Percentiles rank a stretch among this genome's conserved stretches.
Evolutionary conservation across 2,888 invertebrate genomes (phyloP).

Genomic region (Galerucella pusilla): DNA sequence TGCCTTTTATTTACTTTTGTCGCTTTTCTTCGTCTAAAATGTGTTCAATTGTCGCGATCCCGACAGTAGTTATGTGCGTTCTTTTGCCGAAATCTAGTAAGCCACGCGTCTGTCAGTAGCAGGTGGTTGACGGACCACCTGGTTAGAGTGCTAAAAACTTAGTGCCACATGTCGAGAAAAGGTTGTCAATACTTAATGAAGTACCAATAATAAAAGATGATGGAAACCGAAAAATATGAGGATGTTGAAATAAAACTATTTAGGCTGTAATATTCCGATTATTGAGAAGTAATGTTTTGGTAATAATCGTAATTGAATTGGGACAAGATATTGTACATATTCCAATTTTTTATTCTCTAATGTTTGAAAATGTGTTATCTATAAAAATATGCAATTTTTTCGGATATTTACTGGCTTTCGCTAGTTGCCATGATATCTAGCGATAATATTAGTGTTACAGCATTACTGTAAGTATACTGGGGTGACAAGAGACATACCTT

Average conservation of each 20-base stretch:
- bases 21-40: constrained; percentile 32
- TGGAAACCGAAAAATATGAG: background rate
- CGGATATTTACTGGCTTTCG: too few species aligned
- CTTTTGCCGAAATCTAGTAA: constrained; percentile 39
- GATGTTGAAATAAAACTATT: background rate
- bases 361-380: too few species aligned
- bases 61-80: constrained; percentile 5
- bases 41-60: constrained; percentile 39
- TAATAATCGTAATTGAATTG: too few species aligned
- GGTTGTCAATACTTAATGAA: constrained; percentile 46
- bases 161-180: constrained; percentile 47
- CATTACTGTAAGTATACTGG: too few species aligned
- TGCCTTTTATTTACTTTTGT: constrained; percentile 36
- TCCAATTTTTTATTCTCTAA: too few species aligned
- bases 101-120: constrained; percentile 49
- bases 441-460: too few species aligned
- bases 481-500: too few species aligned
- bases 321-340: too few species aligned
- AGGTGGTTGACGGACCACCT: constrained; percentile 50
- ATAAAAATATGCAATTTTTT: too few species aligned
- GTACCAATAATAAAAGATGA: constrained; percentile 22
- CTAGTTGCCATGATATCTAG: too few species aligned
- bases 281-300: too few species aligned
- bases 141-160: constrained; percentile 42
- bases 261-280: too few species aligned